phyloP scores from a whole-genome alignment of 2,888 invertebrate species.

The Agapostemon virescens region DNA sequence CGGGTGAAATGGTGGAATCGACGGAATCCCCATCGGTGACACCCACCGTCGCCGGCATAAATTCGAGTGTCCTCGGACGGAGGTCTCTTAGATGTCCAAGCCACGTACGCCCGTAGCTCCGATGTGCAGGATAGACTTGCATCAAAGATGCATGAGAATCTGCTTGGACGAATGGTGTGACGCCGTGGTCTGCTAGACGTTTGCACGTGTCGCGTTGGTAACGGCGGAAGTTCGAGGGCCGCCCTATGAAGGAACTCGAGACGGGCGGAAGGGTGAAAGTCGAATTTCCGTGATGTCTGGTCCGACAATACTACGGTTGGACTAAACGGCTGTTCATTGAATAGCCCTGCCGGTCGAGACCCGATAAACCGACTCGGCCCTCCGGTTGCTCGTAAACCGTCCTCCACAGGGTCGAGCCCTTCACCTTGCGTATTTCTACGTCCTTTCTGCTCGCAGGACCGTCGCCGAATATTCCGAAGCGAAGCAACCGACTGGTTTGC shows the following conservation, averaged over 20 bases:
- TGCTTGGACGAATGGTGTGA: conserved; percentile 42
- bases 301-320: conserved; percentile 70
- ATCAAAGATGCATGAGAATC: conserved; percentile 66
- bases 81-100: conserved; percentile 44
- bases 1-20: conserved; percentile 30
- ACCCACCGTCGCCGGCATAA: conserved; percentile 22
- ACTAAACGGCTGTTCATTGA: conserved; percentile 72
- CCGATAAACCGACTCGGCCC: conserved; percentile 73
- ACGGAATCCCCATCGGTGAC: conserved; percentile 29
- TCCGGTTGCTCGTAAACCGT: conserved; percentile 70
- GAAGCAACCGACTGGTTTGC: conserved; percentile 37
- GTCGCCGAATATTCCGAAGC: neutral
- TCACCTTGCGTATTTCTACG: conserved; percentile 10
- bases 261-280: conserved; percentile 19
- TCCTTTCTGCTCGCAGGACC: conserved; percentile 15
- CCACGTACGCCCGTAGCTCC: conserved; percentile 47
- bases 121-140: conserved; percentile 26
- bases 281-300: conserved; percentile 71
- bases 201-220: conserved; percentile 40
- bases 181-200: conserved; percentile 37
- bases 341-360: conserved; percentile 67
- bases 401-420: conserved; percentile 21
- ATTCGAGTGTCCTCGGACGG: conserved; percentile 37
- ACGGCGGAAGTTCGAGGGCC: neutral
- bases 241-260: neutral